Conservation (phyloP, 2,797 vertebrate species). For the Coendou prehensilis region DNA sequence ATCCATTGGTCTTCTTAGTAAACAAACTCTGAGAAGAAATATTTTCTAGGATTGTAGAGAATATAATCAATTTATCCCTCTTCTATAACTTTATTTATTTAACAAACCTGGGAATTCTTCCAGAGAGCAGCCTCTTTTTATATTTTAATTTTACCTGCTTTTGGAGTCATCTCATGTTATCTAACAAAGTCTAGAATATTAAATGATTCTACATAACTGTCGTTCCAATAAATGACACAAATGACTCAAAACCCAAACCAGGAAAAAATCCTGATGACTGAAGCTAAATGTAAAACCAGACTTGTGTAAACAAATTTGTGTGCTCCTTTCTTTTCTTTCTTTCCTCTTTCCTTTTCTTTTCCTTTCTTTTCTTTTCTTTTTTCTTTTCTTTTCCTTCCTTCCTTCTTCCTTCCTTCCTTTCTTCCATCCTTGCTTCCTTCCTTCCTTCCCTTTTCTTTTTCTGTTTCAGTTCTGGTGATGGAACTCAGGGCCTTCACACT, state of each 20-base stretch:
- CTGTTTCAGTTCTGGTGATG: not conserved
- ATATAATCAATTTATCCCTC: not conserved
- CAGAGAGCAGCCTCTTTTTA: not conserved
- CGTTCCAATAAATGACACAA: not conserved
- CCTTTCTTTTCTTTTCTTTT: accelerated
- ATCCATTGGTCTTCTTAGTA: not conserved
- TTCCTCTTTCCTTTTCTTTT: too few relatives aligned
- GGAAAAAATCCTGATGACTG: not conserved
- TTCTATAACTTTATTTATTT: not conserved
- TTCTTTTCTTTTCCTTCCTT: too few relatives aligned
- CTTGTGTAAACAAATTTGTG: not conserved
- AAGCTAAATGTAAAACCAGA: constrained; percentile 10
- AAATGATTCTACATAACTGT: constrained; percentile 26
- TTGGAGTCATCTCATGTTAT: not conserved
- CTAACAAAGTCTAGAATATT: not conserved
- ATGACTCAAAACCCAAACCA: constrained; percentile 1
- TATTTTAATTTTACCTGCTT: constrained; percentile 17
- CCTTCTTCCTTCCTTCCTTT: not conserved
- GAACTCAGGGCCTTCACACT: not conserved
- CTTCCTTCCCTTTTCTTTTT: not conserved
- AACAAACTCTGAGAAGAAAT: not conserved
- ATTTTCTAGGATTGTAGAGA: not conserved
- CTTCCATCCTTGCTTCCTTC: too few relatives aligned
- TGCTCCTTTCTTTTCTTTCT: not conserved
- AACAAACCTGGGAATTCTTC: not conserved